A percentile compares a stretch with the other conserved stretches of the same genome.
phyloP scores from a whole-genome alignment of 2,797 vertebrate species.

The Ptychadena robeensis region DNA sequence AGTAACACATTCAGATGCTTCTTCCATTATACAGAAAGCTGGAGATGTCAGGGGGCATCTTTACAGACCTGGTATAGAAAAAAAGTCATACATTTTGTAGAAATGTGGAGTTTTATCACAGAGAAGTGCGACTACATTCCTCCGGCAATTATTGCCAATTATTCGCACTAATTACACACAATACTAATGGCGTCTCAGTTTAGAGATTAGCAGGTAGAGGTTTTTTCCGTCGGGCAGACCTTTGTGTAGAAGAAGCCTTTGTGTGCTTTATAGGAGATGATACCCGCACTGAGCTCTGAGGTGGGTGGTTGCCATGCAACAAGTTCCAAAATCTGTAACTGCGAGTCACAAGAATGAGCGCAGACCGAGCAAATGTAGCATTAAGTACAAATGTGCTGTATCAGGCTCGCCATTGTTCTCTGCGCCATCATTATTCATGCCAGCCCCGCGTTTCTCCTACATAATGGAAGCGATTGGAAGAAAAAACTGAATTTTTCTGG shows the following conservation, averaged over 20 bases:
- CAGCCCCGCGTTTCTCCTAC: neutral
- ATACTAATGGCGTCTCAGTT: neutral
- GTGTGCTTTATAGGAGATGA: slow-evolving; percentile 22
- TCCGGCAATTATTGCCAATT: slow-evolving; percentile 7
- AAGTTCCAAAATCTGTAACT: slow-evolving; percentile 1
- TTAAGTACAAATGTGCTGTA: slow-evolving; percentile 14
- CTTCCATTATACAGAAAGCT: neutral
- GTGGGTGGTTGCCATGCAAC: slow-evolving; percentile 45
- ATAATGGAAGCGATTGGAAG: neutral
- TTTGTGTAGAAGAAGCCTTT: neutral
- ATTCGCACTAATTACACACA: slow-evolving; percentile 12
- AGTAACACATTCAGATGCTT: neutral
- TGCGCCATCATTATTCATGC: neutral
- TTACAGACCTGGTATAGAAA: neutral
- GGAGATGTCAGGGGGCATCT: neutral
- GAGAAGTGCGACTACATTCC: neutral
- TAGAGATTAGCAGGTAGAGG: neutral
- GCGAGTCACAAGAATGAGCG: slow-evolving; percentile 31
- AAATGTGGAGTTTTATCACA: slow-evolving; percentile 15
- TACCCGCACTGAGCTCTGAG: slow-evolving; percentile 7
- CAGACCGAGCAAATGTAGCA: neutral
- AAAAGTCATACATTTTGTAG: neutral
- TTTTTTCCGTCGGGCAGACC: neutral
- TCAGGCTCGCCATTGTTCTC: slow-evolving; percentile 8
- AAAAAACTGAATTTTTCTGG: neutral